phyloP scores from a whole-genome alignment of 2,888 invertebrate species.

The Drosophila ustulata region DNA sequence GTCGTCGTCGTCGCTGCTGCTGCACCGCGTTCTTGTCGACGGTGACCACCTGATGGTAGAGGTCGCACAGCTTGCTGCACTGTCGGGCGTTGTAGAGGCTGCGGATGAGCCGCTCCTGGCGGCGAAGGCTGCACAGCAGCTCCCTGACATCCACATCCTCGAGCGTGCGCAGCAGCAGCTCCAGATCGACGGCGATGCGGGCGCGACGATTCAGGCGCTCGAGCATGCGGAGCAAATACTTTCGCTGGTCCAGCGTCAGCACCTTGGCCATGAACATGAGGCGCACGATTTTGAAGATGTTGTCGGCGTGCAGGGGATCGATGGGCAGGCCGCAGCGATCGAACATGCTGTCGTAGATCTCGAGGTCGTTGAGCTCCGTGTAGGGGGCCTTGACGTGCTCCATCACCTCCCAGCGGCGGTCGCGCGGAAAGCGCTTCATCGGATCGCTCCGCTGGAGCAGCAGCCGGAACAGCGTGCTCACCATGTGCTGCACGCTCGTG shows the following conservation, averaged over 20 bases:
- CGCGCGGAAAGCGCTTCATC: constrained; percentile 25
- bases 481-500: constrained; percentile 31
- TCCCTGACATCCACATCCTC: constrained; percentile 25
- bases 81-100: constrained; percentile 26
- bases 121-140: constrained; percentile 51
- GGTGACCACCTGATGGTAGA: constrained; percentile 42
- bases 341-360: constrained; percentile 70
- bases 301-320: constrained; percentile 53
- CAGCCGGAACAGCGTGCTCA: constrained; percentile 51
- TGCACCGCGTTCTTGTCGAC: constrained; percentile 38
- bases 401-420: constrained; percentile 65
- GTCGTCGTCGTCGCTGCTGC: not conserved
- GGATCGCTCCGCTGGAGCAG: constrained; percentile 40
- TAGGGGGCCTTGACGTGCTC: constrained; percentile 56
- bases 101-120: constrained; percentile 30
- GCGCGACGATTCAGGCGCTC: constrained; percentile 42
- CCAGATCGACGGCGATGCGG: constrained; percentile 38
- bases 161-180: constrained; percentile 35
- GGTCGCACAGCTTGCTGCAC: constrained; percentile 42
- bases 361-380: constrained; percentile 59
- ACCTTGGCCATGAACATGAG: constrained; percentile 51
- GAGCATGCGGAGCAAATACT: constrained; percentile 45
- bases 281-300: constrained; percentile 52
- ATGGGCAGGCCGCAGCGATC: constrained; percentile 66
- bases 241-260: constrained; percentile 44